Evolutionary conservation across 2,113 vertebrate species (phyloP).

Genomic region (Rhea pennata): DNA sequence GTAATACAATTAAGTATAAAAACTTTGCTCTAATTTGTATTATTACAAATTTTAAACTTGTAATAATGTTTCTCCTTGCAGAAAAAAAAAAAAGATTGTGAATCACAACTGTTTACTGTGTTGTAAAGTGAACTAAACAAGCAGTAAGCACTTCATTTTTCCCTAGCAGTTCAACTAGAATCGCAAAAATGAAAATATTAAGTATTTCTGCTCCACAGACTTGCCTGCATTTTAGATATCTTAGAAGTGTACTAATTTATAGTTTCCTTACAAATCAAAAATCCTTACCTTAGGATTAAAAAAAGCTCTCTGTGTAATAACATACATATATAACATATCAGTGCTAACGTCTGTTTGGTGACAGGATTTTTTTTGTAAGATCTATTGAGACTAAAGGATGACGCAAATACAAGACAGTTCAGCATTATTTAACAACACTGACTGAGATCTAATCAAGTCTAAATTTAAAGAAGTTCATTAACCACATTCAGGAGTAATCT

Average conservation of each 20-base stretch:
- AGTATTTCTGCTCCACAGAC: background rate
- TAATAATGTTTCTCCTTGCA: background rate
- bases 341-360: background rate
- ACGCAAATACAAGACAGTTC: slow-evolving; percentile 19
- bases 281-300: slow-evolving; percentile 46
- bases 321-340: background rate
- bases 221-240: background rate
- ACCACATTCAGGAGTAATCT: slow-evolving; percentile 46
- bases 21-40: background rate
- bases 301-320: background rate
- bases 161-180: background rate
- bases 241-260: background rate
- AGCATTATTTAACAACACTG: slow-evolving; percentile 39
- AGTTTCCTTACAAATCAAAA: slow-evolving; percentile 25
- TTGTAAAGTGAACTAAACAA: background rate
- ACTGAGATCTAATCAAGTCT: slow-evolving; percentile 60
- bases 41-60: background rate
- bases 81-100: background rate
- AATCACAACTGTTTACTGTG: background rate
- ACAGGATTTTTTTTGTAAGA: slow-evolving; percentile 1
- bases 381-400: background rate
- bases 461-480: slow-evolving; percentile 64
- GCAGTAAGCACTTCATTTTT: background rate
- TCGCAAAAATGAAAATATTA: background rate
- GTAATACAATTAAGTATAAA: background rate